Evolutionary conservation across 2,113 vertebrate species (phyloP).

Genomic region (Phocoena phocoena): DNA sequence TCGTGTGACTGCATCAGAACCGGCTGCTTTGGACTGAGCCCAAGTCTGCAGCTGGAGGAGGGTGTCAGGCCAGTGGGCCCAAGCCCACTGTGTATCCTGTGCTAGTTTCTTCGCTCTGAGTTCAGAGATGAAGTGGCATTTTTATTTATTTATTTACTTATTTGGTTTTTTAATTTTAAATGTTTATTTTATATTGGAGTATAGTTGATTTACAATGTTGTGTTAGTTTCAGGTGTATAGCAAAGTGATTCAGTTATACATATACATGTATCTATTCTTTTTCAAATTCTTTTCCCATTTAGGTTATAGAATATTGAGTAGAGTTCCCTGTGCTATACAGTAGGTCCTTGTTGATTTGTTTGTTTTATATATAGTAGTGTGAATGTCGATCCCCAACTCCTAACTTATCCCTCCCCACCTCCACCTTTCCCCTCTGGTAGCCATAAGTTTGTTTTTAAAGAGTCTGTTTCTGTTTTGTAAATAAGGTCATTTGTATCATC

Average conservation of each 20-base stretch:
- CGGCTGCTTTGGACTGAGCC: neutral
- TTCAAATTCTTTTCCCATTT: neutral
- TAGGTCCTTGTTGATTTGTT: neutral
- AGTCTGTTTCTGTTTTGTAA: neutral
- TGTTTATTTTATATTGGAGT: neutral
- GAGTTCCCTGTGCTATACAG: neutral
- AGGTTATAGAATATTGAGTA: neutral
- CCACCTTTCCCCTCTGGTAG: neutral
- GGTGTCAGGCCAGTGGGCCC: accelerated
- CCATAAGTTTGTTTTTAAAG: neutral
- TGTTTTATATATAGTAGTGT: neutral
- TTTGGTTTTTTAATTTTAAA: neutral
- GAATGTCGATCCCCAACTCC: neutral
- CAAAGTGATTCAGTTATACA: neutral
- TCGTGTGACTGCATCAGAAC: neutral
- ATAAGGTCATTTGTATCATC: neutral
- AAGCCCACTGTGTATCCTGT: neutral
- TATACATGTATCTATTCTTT: neutral
- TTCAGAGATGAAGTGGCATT: neutral
- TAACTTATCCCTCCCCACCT: neutral
- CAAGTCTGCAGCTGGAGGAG: neutral
- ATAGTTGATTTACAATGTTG: neutral
- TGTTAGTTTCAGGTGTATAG: neutral
- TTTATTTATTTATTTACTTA: neutral
- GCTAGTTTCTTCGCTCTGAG: neutral